These are phyloP conservation scores for Macrophya annulata DNA, from an alignment of 2,888 invertebrate genomes.

Conservation along the genomic window DNA sequence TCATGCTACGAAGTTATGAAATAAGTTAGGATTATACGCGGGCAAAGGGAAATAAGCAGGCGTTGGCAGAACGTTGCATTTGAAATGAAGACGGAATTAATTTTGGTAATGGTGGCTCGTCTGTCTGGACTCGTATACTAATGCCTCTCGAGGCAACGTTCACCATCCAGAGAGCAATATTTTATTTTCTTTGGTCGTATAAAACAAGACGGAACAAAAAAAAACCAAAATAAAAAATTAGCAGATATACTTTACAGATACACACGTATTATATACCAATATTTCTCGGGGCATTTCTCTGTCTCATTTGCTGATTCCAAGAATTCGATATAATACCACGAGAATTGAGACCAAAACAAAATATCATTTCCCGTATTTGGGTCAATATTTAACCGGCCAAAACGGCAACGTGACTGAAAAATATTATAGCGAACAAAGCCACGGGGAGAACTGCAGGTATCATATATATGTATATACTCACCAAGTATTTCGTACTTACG, in stretches of 20 bases:
- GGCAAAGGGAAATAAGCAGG: background rate
- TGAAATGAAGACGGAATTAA: constrained; percentile 48
- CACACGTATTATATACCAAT: background rate
- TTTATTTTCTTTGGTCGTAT: constrained; percentile 22
- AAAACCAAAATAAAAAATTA: too few relatives aligned
- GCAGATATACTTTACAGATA: constrained; percentile 14
- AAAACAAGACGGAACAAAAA: background rate
- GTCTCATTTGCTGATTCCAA: background rate
- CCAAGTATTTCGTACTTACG: background rate
- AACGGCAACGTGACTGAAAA: constrained; percentile 23
- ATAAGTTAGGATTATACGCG: constrained; percentile 50
- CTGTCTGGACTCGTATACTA: background rate
- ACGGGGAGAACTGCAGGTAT: background rate
- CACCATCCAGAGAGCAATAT: constrained; percentile 7
- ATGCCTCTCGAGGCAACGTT: background rate
- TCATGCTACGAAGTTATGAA: constrained; percentile 21
- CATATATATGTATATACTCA: background rate
- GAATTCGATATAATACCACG: constrained; percentile 32
- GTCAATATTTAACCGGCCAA: constrained; percentile 16
- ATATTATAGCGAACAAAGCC: constrained; percentile 23
- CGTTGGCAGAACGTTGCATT: constrained; percentile 31
- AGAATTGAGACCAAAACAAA: constrained; percentile 12
- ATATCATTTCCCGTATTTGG: constrained; percentile 9
- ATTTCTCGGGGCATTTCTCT: background rate
- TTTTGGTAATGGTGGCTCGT: constrained; percentile 48